phyloP scores from a whole-genome alignment of 2,888 invertebrate species.

The Ariolimax columbianus region DNA sequence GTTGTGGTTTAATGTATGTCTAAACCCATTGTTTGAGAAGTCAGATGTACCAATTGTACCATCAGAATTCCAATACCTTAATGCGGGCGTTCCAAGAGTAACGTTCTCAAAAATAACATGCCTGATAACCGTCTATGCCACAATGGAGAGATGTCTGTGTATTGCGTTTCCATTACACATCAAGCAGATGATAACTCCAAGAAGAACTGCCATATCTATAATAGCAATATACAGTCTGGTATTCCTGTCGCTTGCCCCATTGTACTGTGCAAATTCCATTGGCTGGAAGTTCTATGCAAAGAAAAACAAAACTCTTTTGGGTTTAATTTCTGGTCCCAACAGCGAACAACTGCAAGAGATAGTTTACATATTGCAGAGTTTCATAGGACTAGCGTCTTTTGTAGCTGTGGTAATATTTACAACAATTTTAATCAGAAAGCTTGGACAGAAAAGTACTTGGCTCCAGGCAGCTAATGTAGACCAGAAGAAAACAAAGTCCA shows the following conservation, averaged over 20 bases:
- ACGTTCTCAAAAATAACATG: neutral
- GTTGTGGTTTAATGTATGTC: neutral
- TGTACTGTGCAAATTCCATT: neutral
- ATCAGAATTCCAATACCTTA: neutral
- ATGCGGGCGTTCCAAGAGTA: neutral
- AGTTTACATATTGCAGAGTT: neutral
- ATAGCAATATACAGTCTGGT: neutral
- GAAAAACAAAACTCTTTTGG: neutral
- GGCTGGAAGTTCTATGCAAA: neutral
- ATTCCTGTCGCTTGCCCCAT: neutral
- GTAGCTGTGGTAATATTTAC: too few species aligned
- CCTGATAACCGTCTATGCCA: too few species aligned
- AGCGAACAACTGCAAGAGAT: neutral
- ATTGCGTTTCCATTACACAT: neutral
- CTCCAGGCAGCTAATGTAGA: too few species aligned
- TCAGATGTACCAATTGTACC: neutral
- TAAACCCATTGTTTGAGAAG: neutral
- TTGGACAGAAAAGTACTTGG: too few species aligned
- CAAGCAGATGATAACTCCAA: too few species aligned
- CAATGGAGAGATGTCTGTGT: neutral
- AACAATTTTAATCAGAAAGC: too few species aligned
- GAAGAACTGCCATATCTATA: neutral
- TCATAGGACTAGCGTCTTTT: too few species aligned
- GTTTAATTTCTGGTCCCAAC: neutral
- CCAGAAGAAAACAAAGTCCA: too few species aligned